Base-by-base conservation (phyloP, 1,140 invertebrate species). In the Drosophila hydei region DNA sequence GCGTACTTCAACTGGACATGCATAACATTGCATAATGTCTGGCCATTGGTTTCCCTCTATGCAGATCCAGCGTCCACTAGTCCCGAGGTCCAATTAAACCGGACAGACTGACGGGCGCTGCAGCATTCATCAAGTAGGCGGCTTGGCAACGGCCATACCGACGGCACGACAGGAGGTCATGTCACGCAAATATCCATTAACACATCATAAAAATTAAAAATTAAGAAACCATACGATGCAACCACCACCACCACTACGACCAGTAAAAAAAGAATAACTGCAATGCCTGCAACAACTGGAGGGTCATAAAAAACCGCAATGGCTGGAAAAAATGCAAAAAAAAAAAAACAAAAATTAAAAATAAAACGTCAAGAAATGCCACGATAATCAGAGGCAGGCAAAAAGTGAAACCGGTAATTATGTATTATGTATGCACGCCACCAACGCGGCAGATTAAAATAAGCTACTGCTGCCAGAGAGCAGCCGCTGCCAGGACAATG, bases 151-250 rank as follows among this genome's bases (percentile, higher is more conserved):
- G 67, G 65, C 79, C 63, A 77, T 72, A 67, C 50, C 72, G 59
- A 75, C 68, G 33, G 61, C 83, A 70, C 78, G 68, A 78, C 81
- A 83, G 83, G 83, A 88, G 83, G 83, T 88, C 83, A 88, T 88
- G 83, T 88, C 83, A 88, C 78, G 72, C 76, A 87, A 88, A 88
- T 88, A 88, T 88, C 83, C 83, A 88, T 88, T 88, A 88, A 88
- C 83, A 88, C 83, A 88, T 88, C 83, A 88, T 88, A 88, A 88
- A 88, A 87, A 88, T 88, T 88, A 73, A 88, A 88, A 88, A 88
- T 88, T 71, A 88, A 88, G 83, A 88, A 88, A 88, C 83, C 83
- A 88, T 88, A 83, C 78, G 72, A 88, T 47, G 61, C 75, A 42
- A 47, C 56, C 14, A 43, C n/a, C 12, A 42, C 33, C 14, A 43